These are phyloP conservation scores for Eilema caniola DNA, from an alignment of 2,888 invertebrate species.

Conservation along the genomic window DNA sequence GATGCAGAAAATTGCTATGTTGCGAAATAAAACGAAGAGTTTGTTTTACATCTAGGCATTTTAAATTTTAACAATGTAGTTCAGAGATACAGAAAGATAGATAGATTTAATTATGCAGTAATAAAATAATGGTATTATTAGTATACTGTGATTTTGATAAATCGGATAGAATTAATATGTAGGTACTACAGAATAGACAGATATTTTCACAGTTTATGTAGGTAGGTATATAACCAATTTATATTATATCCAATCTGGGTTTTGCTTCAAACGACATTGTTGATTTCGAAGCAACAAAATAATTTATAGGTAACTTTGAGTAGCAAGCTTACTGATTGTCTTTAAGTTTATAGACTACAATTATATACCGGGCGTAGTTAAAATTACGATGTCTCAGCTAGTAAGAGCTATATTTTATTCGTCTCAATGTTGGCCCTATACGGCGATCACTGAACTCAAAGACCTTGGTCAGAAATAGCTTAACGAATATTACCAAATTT, in stretches of 20 bases:
- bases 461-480: conserved; percentile 77
- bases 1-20: not conserved
- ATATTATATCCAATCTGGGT: not conserved
- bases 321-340: not conserved
- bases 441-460: conserved; percentile 71
- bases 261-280: not conserved
- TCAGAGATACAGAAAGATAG: not conserved
- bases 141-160: too few species aligned
- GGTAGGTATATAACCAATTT: too few species aligned
- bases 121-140: too few species aligned
- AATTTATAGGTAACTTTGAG: not conserved
- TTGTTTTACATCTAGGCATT: too few species aligned
- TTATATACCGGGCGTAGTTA: not conserved
- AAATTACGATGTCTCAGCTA: conserved; percentile 23
- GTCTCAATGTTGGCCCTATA: conserved; percentile 56
- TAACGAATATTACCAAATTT: conserved; percentile 77
- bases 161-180: too few species aligned
- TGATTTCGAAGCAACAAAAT: not conserved
- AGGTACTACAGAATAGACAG: too few species aligned
- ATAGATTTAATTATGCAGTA: too few species aligned
- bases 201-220: too few species aligned
- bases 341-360: not conserved
- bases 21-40: too few species aligned
- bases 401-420: conserved; percentile 34
- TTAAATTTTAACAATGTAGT: not conserved